Conservation (phyloP, 2,113 vertebrate species). For the Pungitius pungitius region DNA sequence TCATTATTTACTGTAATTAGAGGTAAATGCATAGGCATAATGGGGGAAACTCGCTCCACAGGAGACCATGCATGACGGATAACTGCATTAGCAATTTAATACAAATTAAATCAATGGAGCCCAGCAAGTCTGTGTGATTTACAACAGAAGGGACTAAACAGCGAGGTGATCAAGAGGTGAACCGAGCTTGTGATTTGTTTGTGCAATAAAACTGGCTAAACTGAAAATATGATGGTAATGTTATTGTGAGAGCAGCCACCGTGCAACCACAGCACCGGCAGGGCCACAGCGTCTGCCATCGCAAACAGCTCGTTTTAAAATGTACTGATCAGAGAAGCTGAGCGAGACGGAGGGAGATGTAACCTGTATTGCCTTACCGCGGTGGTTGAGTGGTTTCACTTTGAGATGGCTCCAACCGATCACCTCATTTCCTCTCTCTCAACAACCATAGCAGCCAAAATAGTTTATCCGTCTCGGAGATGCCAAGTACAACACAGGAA, state of each 20-base stretch:
- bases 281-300: conserved; percentile 35
- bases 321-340: conserved; percentile 42
- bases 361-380: conserved; percentile 50
- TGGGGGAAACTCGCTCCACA: conserved; percentile 64
- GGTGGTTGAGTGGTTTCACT: conserved; percentile 69
- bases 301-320: conserved; percentile 50
- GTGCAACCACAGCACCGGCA: conserved; percentile 37
- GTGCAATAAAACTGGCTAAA: conserved; percentile 27
- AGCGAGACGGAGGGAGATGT: conserved; percentile 37
- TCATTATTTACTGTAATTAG: conserved; percentile 67
- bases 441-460: conserved; percentile 56
- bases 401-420: conserved; percentile 68
- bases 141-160: conserved; percentile 42
- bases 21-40: conserved; percentile 64
- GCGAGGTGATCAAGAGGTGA: conserved; percentile 68
- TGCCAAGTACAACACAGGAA: conserved; percentile 71
- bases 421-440: conserved; percentile 71
- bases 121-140: conserved; percentile 58
- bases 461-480: conserved; percentile 62
- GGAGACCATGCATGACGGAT: conserved; percentile 65
- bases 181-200: conserved; percentile 52
- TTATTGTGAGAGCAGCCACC: conserved; percentile 43
- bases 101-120: conserved; percentile 73
- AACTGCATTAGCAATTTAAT: conserved; percentile 72
- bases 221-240: conserved; percentile 26